These are phyloP conservation scores for Drosophila pachea DNA, from an alignment of 1,140 invertebrate species.

Conservation along the genomic window DNA sequence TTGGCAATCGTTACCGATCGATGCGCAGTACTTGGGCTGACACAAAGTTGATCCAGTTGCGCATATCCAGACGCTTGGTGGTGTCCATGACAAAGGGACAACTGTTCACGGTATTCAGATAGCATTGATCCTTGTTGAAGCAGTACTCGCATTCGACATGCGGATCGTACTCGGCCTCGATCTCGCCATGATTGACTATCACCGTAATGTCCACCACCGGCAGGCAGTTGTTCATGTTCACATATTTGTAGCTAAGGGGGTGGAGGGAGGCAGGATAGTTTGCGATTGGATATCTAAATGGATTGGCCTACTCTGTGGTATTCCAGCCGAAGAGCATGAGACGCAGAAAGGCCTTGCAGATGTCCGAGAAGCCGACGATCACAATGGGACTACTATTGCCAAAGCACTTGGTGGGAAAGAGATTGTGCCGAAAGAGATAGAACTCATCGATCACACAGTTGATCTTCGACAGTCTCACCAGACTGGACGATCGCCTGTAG, in stretches of 20 bases:
- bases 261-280: background rate
- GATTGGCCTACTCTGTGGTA: slow-evolving; percentile 36
- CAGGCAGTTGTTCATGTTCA: slow-evolving; percentile 44
- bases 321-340: slow-evolving; percentile 58
- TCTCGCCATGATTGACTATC: slow-evolving; percentile 35
- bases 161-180: slow-evolving; percentile 54
- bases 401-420: slow-evolving; percentile 37
- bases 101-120: slow-evolving; percentile 26
- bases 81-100: slow-evolving; percentile 50
- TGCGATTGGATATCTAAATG: background rate
- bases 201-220: slow-evolving; percentile 54
- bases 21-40: slow-evolving; percentile 35
- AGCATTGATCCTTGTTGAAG: slow-evolving; percentile 11
- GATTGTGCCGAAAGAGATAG: slow-evolving; percentile 49
- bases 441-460: slow-evolving; percentile 38
- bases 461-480: background rate
- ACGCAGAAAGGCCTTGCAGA: slow-evolving; percentile 44
- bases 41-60: slow-evolving; percentile 57
- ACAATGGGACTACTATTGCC: slow-evolving; percentile 30
- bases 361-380: slow-evolving; percentile 47
- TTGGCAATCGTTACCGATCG: slow-evolving; percentile 30
- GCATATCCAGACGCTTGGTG: slow-evolving; percentile 51
- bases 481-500: background rate
- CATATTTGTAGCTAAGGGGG: slow-evolving; percentile 26
- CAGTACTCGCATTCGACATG: slow-evolving; percentile 37